Evolutionary conservation across 2,113 vertebrate genomes (phyloP).

Genomic region (Falco punctatus): DNA sequence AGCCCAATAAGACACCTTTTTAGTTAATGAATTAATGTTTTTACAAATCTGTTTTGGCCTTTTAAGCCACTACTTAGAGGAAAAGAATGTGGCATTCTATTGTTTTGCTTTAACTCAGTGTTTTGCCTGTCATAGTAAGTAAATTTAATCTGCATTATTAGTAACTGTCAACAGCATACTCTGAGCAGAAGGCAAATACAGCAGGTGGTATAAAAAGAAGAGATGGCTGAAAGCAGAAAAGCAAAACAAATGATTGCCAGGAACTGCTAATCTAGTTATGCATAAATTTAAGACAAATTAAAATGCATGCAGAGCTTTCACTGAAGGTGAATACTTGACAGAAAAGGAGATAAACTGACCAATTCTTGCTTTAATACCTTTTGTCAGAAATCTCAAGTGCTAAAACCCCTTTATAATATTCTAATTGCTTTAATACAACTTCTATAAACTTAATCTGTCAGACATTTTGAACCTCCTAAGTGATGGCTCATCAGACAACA

Average conservation of each 20-base stretch:
- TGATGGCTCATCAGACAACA: neutral
- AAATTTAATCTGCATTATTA: slow-evolving; percentile 80
- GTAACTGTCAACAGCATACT: slow-evolving; percentile 74
- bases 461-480: neutral
- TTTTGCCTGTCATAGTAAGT: slow-evolving; percentile 72
- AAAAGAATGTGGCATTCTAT: slow-evolving; percentile 28
- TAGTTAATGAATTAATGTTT: slow-evolving; percentile 11
- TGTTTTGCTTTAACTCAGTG: slow-evolving; percentile 64
- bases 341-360: slow-evolving; percentile 67
- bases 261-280: slow-evolving; percentile 70
- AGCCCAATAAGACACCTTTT: neutral
- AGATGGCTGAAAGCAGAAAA: slow-evolving; percentile 69
- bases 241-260: slow-evolving; percentile 72
- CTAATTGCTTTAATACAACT: slow-evolving; percentile 31
- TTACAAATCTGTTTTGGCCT: neutral
- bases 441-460: neutral
- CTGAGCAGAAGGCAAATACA: slow-evolving; percentile 77
- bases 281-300: slow-evolving; percentile 75
- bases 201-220: slow-evolving; percentile 72
- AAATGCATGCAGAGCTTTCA: slow-evolving; percentile 51
- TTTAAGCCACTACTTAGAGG: slow-evolving; percentile 6
- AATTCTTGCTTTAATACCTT: slow-evolving; percentile 43
- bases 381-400: slow-evolving; percentile 45
- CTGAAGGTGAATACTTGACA: slow-evolving; percentile 67
- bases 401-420: slow-evolving; percentile 16